Evolutionary conservation across 2,797 vertebrate species (phyloP).

Genomic region (Xenops minutus): DNA sequence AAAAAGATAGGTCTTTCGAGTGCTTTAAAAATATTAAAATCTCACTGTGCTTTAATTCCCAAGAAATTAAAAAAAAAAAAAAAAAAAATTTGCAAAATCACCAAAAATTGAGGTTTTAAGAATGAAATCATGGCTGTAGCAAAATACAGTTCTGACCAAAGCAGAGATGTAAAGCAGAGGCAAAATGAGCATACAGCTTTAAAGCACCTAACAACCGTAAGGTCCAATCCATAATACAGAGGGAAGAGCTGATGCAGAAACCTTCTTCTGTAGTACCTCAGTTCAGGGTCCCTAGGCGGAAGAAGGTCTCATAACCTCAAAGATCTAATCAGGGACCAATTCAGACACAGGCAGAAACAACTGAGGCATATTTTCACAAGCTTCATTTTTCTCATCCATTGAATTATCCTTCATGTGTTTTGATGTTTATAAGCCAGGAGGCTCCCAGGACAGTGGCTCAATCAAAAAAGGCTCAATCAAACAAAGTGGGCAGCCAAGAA

Average conservation of each 20-base stretch:
- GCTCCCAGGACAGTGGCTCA: not conserved
- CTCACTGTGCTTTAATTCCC: not conserved
- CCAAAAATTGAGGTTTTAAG: not conserved
- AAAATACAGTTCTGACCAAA: not conserved
- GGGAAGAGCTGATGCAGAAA: not conserved
- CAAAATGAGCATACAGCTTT: not conserved
- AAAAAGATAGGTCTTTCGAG: not conserved
- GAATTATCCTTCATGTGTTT: not conserved
- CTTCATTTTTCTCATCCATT: not conserved
- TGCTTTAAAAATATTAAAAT: not conserved
- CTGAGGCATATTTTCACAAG: not conserved
- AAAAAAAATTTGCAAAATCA: not conserved
- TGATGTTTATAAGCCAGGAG: not conserved
- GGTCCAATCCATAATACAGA: not conserved
- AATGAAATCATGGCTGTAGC: not conserved
- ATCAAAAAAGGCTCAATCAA: not conserved
- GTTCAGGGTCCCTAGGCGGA: not conserved
- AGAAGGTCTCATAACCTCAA: not conserved
- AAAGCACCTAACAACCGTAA: not conserved
- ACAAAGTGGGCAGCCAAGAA: not conserved
- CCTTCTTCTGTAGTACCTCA: not conserved
- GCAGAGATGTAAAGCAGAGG: not conserved
- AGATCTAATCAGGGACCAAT: not conserved
- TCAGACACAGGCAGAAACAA: not conserved
- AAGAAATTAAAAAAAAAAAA: not conserved